These are phyloP conservation scores for Romanogobio albipinnatus DNA, from an alignment of 2,113 vertebrate species.

Conservation along the genomic window DNA sequence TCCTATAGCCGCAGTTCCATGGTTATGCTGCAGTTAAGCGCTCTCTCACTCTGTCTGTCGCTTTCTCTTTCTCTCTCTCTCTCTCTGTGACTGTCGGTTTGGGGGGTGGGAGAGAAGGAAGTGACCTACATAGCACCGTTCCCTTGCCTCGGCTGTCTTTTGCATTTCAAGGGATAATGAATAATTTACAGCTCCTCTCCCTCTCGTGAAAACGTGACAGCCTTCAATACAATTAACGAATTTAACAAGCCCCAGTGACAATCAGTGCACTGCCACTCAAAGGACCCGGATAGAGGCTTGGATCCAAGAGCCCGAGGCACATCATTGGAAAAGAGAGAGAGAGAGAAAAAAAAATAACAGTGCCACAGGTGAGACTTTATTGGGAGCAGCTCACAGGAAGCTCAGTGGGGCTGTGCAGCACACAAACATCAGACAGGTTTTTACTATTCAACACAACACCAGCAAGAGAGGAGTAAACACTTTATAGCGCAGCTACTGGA, in stretches of 20 bases:
- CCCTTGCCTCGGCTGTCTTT: slow-evolving; percentile 61
- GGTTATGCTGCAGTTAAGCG: slow-evolving; percentile 53
- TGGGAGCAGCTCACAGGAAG: slow-evolving; percentile 48
- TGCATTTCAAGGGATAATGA: slow-evolving; percentile 67
- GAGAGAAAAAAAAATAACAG: slow-evolving; percentile 15
- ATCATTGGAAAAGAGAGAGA: slow-evolving; percentile 23
- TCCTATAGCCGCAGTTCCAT: slow-evolving; percentile 47
- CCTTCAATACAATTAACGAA: slow-evolving; percentile 65
- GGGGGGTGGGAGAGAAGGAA: slow-evolving; percentile 55
- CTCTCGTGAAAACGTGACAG: slow-evolving; percentile 60
- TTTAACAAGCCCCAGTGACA: slow-evolving; percentile 62
- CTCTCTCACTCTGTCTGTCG: slow-evolving; percentile 39
- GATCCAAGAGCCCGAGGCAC: slow-evolving; percentile 49
- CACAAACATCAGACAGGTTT: slow-evolving; percentile 45
- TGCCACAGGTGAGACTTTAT: slow-evolving; percentile 60
- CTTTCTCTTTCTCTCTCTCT: slow-evolving; percentile 44
- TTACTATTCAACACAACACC: slow-evolving; percentile 45
- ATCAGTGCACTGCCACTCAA: slow-evolving; percentile 55
- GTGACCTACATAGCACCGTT: slow-evolving; percentile 63
- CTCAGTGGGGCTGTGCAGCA: slow-evolving; percentile 50
- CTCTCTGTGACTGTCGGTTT: slow-evolving; percentile 45
- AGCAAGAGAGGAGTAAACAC: slow-evolving; percentile 18
- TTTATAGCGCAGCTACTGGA: slow-evolving; percentile 10
- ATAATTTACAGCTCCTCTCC: slow-evolving; percentile 63
- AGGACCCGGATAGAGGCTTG: slow-evolving; percentile 47